Conservation (phyloP, 2,113 vertebrate species). For the Petromus typicus region DNA sequence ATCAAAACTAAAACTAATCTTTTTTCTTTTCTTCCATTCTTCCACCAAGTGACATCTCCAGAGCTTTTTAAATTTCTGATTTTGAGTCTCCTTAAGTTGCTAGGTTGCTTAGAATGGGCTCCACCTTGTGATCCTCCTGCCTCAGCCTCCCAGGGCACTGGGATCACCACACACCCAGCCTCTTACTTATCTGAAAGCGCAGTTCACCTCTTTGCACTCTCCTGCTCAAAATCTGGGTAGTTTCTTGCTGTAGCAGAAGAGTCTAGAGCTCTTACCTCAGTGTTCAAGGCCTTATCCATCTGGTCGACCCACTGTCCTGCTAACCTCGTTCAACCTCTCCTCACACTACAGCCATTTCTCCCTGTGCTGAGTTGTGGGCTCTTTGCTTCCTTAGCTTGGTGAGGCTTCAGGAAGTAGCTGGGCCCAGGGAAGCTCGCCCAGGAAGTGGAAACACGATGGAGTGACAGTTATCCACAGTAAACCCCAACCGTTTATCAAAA, state of each 20-base stretch:
- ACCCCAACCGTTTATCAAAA: neutral
- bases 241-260: neutral
- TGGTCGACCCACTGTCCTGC: neutral
- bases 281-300: neutral
- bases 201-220: neutral
- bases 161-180: too few relatives aligned
- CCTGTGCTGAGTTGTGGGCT: neutral
- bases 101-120: too few relatives aligned
- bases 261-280: neutral
- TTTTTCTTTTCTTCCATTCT: neutral
- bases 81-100: too few relatives aligned
- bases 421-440: neutral
- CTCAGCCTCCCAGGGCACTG: too few relatives aligned
- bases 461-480: neutral
- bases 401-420: conserved; percentile 30
- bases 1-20: neutral
- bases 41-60: too few relatives aligned
- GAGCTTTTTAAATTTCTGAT: too few relatives aligned
- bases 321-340: neutral
- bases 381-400: neutral
- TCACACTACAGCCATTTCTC: neutral
- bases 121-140: too few relatives aligned
- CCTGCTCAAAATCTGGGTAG: conserved; percentile 12
- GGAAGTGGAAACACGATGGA: neutral
- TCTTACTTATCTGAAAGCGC: neutral